Evolutionary conservation across 2,113 vertebrate species (phyloP), one percentile per base, ranked within the genome.

Genomic region (Silurus meridionalis): DNA sequence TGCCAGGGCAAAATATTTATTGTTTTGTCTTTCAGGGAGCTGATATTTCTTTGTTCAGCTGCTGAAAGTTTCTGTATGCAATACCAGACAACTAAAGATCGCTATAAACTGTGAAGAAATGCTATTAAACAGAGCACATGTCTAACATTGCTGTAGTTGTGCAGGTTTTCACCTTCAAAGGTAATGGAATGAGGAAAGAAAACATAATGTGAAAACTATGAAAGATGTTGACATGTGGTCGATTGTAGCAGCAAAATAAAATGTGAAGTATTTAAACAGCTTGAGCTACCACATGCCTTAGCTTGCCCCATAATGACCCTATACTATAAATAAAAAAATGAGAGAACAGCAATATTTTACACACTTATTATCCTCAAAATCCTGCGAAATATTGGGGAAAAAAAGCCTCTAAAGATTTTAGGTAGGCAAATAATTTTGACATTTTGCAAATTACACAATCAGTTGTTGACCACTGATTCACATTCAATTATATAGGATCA

Each of bases 401-500:
- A 37, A 37, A 37, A 37, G 37, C 37, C 1, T 37, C 37, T 37
- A 37, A 37, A 37, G 37, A 37, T 37, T 37, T 37, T 37, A 37
- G 37, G 37, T 37, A 37, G 37, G 37, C 37, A 37, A 37, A 2
- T 37, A 37, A 37, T 37, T 37, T 37, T 37, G 37, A 37, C 37
- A 37, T 37, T 37, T 37, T 37, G 37, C 37, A 37, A 37, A 37
- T 37, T 37, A 37, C 37, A 37, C 37, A 37, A 37, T 37, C 37
- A 37, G 37, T 37, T 37, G 37, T 37, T 37, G 74, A 74, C 57
- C 67, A 60, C 28, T 61, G 53, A 50, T 86, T 86, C 77, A 86
- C 53, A 86, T 80, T 80, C 60, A 79, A 86, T 81, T 80, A 86
- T 61, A 48, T 2, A 28, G 50, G 64, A 67, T 79, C 37, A 80